phyloP scores from a whole-genome alignment of 2,888 invertebrate genomes.

The Pogonocherus hispidulus region DNA sequence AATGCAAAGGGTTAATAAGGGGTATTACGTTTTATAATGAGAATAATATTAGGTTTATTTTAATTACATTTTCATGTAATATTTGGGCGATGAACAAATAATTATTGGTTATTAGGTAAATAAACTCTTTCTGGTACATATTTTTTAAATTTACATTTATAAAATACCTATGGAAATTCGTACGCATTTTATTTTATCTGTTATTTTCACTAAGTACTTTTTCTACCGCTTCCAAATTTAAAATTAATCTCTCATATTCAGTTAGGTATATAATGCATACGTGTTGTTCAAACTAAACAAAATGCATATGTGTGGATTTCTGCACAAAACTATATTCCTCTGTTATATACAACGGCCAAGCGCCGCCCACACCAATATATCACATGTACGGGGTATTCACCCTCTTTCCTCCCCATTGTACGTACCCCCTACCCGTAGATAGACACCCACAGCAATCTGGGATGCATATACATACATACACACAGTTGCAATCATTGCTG shows the following conservation, averaged over 20 bases:
- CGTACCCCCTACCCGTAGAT: conserved; percentile 52
- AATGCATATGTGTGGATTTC: conserved; percentile 50
- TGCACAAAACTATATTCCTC: conserved; percentile 61
- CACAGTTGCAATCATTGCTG: conserved; percentile 45
- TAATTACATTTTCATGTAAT: too few relatives aligned
- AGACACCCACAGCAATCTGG: conserved; percentile 53
- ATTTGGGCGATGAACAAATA: too few relatives aligned
- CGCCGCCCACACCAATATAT: conserved; percentile 60
- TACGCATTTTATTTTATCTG: neutral
- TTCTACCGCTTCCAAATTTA: conserved; percentile 1
- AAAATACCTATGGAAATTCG: too few relatives aligned
- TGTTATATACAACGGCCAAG: conserved; percentile 61
- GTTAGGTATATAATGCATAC: conserved; percentile 46
- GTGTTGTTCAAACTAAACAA: conserved; percentile 49
- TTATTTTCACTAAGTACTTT: too few relatives aligned
- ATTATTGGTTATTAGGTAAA: too few relatives aligned
- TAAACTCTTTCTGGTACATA: too few relatives aligned
- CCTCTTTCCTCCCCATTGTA: conserved; percentile 54
- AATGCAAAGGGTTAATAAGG: too few relatives aligned
- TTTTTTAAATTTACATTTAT: too few relatives aligned
- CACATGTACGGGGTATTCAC: conserved; percentile 58
- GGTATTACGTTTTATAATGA: too few relatives aligned
- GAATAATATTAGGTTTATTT: too few relatives aligned
- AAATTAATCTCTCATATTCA: conserved; percentile 32
- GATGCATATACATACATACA: conserved; percentile 53